Base-by-base conservation (phyloP, 2,113 vertebrate species). In the Ciconia stormi region DNA sequence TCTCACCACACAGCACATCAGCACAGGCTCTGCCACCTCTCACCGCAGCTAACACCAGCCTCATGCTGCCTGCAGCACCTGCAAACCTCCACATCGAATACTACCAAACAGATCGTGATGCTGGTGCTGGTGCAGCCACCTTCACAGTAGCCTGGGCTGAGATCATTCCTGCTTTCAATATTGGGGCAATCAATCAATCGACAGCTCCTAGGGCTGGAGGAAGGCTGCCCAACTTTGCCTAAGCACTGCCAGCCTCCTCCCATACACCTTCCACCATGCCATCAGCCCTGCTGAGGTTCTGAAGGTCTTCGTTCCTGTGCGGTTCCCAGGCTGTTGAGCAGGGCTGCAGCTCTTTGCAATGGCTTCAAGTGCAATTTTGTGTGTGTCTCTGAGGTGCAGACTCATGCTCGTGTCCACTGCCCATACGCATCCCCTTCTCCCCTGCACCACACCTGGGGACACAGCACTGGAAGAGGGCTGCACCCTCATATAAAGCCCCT, bases 331-430 rank as follows among this genome's bases (percentile, higher is more conserved):
- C 82, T 84, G 65, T 29, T 47, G 34, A 58, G 58, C 71, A 78
- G 77, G 44, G 56, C 59, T 85, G 66, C 62, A 91, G 66, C 73
- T 70, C 66, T 70, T 72, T 13, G 4, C 62, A 61, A 46, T 4
- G 19, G 34, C 50, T 79, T 92, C 0, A 13, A 62, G 59, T 58
- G 46, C 44, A 58, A n/a, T 78, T 90, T 26, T 56, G 13, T 46
- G 44, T 71, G 22, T 40, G 10, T 56, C 19, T 58, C 70, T 56
- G 27, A 73, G 46, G 55, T 53, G 38, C 80, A 93, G 73, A 32
- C 16, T 58, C 56, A 34, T 0, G 0, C 30, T 8, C 0, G 0
- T 40, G 36, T 40, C 66, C 58, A 1, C 66, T 65, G 71, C 46
- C 42, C 13, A 10, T 17, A 36, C 2, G 1, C 1, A 3, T 53